These are phyloP conservation scores for Oceanodroma leucorhoa DNA, from an alignment of 2,797 vertebrate genomes.

Conservation along the genomic window DNA sequence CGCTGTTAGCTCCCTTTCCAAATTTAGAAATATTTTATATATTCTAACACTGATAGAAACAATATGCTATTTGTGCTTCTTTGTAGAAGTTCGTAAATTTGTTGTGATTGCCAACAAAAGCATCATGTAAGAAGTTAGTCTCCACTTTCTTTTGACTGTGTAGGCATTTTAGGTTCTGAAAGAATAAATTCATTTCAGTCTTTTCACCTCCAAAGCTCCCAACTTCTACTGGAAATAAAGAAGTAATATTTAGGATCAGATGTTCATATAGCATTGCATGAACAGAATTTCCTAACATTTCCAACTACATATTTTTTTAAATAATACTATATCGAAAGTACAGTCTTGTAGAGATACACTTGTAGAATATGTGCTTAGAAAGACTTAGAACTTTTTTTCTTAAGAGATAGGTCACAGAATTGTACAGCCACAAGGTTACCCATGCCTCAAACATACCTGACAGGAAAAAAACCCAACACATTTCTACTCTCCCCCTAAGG, in stretches of 20 bases:
- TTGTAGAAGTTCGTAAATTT: neutral
- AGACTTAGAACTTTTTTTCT: neutral
- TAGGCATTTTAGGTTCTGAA: accelerated
- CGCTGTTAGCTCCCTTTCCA: neutral
- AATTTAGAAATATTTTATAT: neutral
- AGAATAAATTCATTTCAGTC: neutral
- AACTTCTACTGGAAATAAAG: neutral
- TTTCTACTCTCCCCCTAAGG: neutral
- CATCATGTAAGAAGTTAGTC: neutral
- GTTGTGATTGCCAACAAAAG: neutral
- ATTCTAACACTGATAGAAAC: neutral
- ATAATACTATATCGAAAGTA: neutral
- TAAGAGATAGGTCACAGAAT: neutral
- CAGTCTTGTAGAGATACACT: accelerated
- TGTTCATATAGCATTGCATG: neutral
- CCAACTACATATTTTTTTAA: neutral
- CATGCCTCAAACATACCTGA: neutral
- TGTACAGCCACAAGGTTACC: neutral
- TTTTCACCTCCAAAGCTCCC: neutral
- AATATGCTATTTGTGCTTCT: neutral
- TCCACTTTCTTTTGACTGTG: neutral
- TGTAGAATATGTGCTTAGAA: neutral
- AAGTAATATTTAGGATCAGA: neutral
- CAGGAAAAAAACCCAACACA: neutral
- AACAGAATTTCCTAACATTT: neutral